Conservation (phyloP, 2,797 vertebrate species). For the Pseudochromis fuscus region DNA sequence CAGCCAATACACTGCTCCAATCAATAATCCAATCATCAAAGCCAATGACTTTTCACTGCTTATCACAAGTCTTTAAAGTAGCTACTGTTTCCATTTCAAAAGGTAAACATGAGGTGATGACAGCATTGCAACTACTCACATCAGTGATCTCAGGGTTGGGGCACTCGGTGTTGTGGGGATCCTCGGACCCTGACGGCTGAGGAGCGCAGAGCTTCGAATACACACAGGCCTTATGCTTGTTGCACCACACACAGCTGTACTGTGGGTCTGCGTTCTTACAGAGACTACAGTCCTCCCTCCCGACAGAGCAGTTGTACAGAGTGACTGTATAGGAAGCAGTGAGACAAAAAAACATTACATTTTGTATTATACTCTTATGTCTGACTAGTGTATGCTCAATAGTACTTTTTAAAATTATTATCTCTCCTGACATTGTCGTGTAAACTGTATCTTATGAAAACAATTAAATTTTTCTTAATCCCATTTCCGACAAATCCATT, state of each 20-base stretch:
- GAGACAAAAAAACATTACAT: background rate
- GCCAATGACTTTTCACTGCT: conserved; percentile 18
- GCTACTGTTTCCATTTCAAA: conserved; percentile 25
- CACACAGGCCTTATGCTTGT: conserved; percentile 85
- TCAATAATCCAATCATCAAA: conserved; percentile 59
- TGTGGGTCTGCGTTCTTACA: conserved; percentile 88
- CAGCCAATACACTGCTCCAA: conserved; percentile 9
- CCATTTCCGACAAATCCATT: background rate
- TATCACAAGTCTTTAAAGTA: conserved; percentile 39
- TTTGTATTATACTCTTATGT: background rate
- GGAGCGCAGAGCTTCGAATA: conserved; percentile 86
- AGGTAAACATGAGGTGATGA: conserved; percentile 21
- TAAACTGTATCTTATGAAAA: background rate
- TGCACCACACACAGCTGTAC: conserved; percentile 94
- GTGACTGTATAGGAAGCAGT: conserved; percentile 84
- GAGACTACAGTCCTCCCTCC: conserved; percentile 94
- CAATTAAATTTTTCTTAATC: background rate
- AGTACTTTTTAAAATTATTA: background rate
- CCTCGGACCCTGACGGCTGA: conserved; percentile 35
- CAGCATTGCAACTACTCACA: conserved; percentile 79
- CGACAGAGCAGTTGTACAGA: conserved; percentile 94
- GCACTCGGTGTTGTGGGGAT: conserved; percentile 78
- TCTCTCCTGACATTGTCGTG: background rate
- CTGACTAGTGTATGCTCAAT: background rate
- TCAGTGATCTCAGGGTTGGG: conserved; percentile 88